Percentiles rank a stretch among this genome's conserved stretches.
phyloP scores from a whole-genome alignment of 2,888 invertebrate species.

The Norana najaformis region DNA sequence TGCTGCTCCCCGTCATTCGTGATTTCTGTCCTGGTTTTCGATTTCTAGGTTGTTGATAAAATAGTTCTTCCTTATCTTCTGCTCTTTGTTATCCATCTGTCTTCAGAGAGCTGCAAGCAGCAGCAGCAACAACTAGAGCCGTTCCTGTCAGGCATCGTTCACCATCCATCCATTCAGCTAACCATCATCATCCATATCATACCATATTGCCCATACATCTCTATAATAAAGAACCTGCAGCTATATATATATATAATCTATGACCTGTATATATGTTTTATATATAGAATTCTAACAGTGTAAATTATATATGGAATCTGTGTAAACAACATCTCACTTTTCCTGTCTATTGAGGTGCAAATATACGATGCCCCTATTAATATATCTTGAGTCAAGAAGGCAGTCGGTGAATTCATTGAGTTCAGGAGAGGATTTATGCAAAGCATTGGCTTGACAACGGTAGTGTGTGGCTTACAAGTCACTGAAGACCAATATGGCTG shows the following conservation, averaged over 20 bases:
- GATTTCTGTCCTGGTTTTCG: neutral
- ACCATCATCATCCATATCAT: neutral
- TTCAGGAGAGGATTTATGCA: neutral
- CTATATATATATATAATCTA: neutral
- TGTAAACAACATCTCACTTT: slow-evolving; percentile 5
- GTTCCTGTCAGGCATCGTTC: neutral
- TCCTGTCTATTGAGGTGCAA: slow-evolving; percentile 13
- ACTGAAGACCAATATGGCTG: neutral
- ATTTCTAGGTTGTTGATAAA: slow-evolving; percentile 13
- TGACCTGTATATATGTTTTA: neutral
- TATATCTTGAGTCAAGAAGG: neutral
- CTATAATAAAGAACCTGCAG: neutral
- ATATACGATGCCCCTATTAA: neutral
- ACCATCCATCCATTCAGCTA: neutral
- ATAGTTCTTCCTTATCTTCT: neutral
- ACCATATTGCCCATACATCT: neutral
- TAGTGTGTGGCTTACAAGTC: neutral
- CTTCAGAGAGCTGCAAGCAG: neutral
- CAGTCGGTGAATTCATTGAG: neutral
- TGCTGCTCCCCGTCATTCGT: neutral
- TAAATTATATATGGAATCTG: slow-evolving; percentile 13
- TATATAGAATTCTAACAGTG: neutral
- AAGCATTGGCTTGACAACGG: neutral
- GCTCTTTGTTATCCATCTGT: slow-evolving; percentile 6
- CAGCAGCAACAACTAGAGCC: neutral